Percentiles rank a stretch among this genome's conserved stretches.
These are phyloP conservation scores for Plebejus melissa DNA, from an alignment of 2,888 invertebrate species.

Conservation along the genomic window DNA sequence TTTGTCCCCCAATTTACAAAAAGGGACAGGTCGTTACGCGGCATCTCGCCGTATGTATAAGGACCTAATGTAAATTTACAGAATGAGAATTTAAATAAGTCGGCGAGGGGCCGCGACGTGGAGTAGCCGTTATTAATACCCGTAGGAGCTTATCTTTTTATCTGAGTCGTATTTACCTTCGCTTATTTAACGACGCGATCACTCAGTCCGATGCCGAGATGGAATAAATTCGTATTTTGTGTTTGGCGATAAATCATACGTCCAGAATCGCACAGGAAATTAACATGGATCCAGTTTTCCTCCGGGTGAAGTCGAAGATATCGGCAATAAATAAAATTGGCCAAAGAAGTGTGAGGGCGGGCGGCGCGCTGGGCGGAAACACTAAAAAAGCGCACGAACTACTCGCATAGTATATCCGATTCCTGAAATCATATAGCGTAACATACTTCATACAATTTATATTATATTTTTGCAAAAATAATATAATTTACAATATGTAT, in stretches of 20 bases:
- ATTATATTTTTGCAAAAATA: too few relatives aligned
- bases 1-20: slow-evolving; percentile 77
- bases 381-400: slow-evolving; percentile 57
- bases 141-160: slow-evolving; percentile 38
- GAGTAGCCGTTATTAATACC: slow-evolving; percentile 65
- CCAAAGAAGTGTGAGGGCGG: slow-evolving; percentile 54
- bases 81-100: slow-evolving; percentile 78
- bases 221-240: slow-evolving; percentile 22
- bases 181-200: slow-evolving; percentile 6
- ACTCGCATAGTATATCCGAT: slow-evolving; percentile 26
- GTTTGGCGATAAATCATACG: slow-evolving; percentile 30
- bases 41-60: slow-evolving; percentile 59
- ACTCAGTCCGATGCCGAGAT: neutral
- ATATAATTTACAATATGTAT: too few relatives aligned
- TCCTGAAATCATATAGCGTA: neutral
- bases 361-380: slow-evolving; percentile 52
- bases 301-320: slow-evolving; percentile 54
- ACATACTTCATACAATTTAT: neutral
- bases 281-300: slow-evolving; percentile 71
- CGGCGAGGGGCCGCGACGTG: slow-evolving; percentile 65
- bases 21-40: slow-evolving; percentile 68
- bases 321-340: slow-evolving; percentile 73
- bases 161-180: slow-evolving; percentile 27
- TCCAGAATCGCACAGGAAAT: slow-evolving; percentile 60
- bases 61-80: slow-evolving; percentile 76